A percentile compares a stretch with the other conserved stretches of the same genome.
Conservation (phyloP, 2,113 vertebrate genomes). For the Cricetomys ansorgei region DNA sequence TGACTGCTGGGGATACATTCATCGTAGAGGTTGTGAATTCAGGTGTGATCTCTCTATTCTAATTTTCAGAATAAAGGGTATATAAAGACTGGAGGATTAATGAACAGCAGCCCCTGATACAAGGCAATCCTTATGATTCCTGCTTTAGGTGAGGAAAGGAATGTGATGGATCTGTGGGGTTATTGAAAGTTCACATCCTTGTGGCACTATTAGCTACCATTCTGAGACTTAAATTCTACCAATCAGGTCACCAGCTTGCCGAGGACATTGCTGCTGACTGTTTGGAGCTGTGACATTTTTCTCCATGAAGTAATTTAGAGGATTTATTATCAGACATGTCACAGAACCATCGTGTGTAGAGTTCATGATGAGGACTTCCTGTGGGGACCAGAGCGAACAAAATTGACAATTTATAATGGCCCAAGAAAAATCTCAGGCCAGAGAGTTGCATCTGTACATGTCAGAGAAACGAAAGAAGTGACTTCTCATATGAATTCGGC, state of each 20-base stretch:
- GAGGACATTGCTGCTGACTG: constrained; percentile 16
- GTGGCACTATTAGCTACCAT: constrained; percentile 15
- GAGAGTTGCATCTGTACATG: not conserved
- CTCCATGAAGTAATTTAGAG: constrained; percentile 59
- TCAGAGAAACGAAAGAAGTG: constrained; percentile 54
- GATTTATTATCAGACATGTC: constrained; percentile 65
- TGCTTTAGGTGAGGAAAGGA: not conserved
- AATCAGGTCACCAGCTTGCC: not conserved
- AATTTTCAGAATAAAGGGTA: not conserved
- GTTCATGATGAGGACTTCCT: constrained; percentile 55
- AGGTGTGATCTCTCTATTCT: not conserved
- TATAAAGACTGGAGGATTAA: not conserved
- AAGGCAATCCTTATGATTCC: not conserved
- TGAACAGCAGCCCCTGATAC: not conserved
- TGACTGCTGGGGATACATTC: not conserved
- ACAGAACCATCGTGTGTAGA: constrained; percentile 41
- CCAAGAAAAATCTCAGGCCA: not conserved
- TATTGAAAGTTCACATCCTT: constrained; percentile 42
- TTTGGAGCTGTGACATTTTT: constrained; percentile 57
- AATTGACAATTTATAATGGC: constrained; percentile 59
- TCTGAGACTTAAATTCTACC: constrained; percentile 60
- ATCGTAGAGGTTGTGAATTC: not conserved
- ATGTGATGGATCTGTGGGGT: not conserved
- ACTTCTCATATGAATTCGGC: constrained; percentile 38
- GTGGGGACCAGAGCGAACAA: constrained; percentile 6